Conservation (phyloP, 1,140 invertebrate genomes). For the Campoletis sonorensis region DNA sequence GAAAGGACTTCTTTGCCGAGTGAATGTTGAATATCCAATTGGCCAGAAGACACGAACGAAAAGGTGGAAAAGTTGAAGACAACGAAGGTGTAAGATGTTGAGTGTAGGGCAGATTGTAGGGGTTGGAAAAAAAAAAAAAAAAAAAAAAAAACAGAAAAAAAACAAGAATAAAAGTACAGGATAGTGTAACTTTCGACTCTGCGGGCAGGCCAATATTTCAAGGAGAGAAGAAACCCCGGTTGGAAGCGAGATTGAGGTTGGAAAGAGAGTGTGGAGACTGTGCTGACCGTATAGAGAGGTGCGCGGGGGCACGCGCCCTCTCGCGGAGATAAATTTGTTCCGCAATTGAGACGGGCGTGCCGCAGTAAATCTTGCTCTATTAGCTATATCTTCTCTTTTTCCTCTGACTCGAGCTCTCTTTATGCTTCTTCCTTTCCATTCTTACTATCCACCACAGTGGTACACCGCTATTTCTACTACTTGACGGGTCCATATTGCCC, state of each 20-base stretch:
- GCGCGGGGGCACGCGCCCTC: conserved; percentile 27
- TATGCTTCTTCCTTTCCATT: neutral
- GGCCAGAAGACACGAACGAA: neutral
- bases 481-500: conserved; percentile 12
- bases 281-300: conserved; percentile 48
- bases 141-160: neutral
- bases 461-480: conserved; percentile 30
- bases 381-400: conserved; percentile 66
- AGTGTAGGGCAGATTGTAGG: neutral
- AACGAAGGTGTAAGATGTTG: neutral
- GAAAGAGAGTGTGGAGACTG: conserved; percentile 70
- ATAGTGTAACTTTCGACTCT: conserved; percentile 69
- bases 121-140: neutral
- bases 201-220: conserved; percentile 73
- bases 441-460: neutral
- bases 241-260: conserved; percentile 73
- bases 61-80: neutral
- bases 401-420: conserved; percentile 22
- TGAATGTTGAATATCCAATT: conserved; percentile 20
- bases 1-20: neutral
- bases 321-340: conserved; percentile 74
- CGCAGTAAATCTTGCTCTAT: conserved; percentile 73
- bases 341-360: conserved; percentile 74
- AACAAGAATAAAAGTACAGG: neutral
- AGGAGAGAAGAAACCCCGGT: conserved; percentile 51